These are phyloP conservation scores for Echinarachnius parma DNA, from an alignment of 53 echinoderm and acorn worm genomes.

Conservation along the genomic window DNA sequence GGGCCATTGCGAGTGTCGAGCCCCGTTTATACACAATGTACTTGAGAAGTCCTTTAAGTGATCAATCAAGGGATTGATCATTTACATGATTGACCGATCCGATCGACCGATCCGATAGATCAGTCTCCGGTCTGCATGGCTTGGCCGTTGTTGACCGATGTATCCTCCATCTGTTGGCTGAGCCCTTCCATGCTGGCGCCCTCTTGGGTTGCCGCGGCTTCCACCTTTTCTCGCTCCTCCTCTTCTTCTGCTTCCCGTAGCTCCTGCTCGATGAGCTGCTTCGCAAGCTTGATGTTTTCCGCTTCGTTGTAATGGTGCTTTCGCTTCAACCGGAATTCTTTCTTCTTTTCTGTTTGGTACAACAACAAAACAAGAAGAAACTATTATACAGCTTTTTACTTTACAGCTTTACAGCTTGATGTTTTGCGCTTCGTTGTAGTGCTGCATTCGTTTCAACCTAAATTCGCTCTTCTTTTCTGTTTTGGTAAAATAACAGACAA, in stretches of 20 bases:
- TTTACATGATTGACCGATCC: too few relatives aligned
- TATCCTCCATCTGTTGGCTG: constrained; percentile 1
- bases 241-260: constrained; percentile 79
- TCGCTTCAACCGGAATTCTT: constrained; percentile 63
- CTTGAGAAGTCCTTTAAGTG: too few relatives aligned
- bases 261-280: constrained; percentile 92
- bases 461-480: constrained; percentile 70
- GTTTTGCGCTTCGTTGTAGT: constrained; percentile 87
- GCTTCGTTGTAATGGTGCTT: constrained; percentile 96
- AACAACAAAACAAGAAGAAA: too few relatives aligned
- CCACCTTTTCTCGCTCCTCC: constrained; percentile 22
- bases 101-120: too few relatives aligned
- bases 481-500: too few relatives aligned
- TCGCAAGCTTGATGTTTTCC: constrained; percentile 79
- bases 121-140: constrained; percentile 27
- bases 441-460: constrained; percentile 72
- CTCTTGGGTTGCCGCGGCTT: background rate
- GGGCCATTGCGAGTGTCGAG: too few relatives aligned
- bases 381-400: too few relatives aligned
- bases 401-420: too few relatives aligned
- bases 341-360: constrained; percentile 72
- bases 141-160: background rate
- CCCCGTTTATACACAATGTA: too few relatives aligned
- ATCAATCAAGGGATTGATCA: too few relatives aligned
- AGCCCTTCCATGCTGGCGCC: background rate